A percentile compares a stretch with the other conserved stretches of the same genome.
Evolutionary conservation across 2,888 invertebrate species (phyloP).

Genomic region (Xestoiulus laeticollis): DNA sequence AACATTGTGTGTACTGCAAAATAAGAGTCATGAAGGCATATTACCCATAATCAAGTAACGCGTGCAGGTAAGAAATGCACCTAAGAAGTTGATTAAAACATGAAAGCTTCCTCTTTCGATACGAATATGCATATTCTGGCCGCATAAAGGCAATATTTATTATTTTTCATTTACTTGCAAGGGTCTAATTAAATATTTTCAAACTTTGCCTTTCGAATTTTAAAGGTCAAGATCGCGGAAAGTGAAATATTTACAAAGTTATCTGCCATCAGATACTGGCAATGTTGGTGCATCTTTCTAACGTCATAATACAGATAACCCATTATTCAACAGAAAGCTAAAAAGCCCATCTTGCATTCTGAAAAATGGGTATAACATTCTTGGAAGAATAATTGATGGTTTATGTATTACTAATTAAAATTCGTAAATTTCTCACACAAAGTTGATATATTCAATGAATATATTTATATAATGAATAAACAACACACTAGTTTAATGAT

Average conservation of each 20-base stretch:
- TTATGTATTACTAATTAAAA: too few relatives aligned
- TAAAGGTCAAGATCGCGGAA: neutral
- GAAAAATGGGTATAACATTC: neutral
- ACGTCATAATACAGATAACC: neutral
- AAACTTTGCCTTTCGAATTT: neutral
- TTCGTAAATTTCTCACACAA: too few relatives aligned
- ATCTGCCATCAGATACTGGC: neutral
- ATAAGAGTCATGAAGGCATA: neutral
- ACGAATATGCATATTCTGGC: too few relatives aligned
- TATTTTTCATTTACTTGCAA: neutral
- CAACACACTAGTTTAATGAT: too few relatives aligned
- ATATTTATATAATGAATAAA: too few relatives aligned
- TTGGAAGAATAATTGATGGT: too few relatives aligned
- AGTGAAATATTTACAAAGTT: neutral
- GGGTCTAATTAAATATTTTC: neutral
- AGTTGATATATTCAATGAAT: too few relatives aligned
- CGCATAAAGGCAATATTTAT: neutral
- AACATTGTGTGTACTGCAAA: neutral
- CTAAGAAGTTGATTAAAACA: neutral
- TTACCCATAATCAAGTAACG: neutral
- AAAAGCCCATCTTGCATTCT: neutral
- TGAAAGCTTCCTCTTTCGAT: neutral
- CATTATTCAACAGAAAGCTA: neutral
- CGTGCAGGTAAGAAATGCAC: neutral
- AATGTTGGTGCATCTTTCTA: neutral